Evolutionary conservation across 2,797 vertebrate genomes (phyloP), one percentile per base, ranked within the genome.

Genomic region (Erpetoichthys calabaricus): DNA sequence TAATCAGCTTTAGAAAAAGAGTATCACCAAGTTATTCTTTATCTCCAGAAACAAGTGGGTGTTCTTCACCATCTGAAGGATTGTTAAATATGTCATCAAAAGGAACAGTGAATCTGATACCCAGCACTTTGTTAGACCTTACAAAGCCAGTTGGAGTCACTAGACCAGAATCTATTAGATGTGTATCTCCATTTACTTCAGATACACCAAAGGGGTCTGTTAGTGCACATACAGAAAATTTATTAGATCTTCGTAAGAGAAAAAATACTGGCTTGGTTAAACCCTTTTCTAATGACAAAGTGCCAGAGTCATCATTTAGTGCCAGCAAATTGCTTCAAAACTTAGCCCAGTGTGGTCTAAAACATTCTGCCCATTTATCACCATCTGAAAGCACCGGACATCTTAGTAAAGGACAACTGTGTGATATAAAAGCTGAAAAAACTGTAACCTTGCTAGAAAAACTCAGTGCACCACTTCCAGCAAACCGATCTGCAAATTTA

Each of bases 301-400:
- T 80, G 1, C 74, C 86, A 62, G 91, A 87, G 67, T 82, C 89
- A 0, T 81, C 87, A 42, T 99, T 99, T 68, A 97, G 92, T 63
- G 96, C 96, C 74, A 99, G 96, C 73, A 99, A 97, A 74, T 82
- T 99, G 67, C 80, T 99, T 76, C 94, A 98, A 66, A 97, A 98
- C 70, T 80, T 99, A 63, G 96, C 96, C 47, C 94, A 97, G 57
- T 97, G 91, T 47, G 94, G 94, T 60, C 76, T 81, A 69, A 83
- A 67, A 55, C 79, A 75, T 4, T 62, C 75, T 8, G 79, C 84
- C 6, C 70, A 81, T 25, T 81, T 84, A 42, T 77, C 84, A 5
- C 81, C 80, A 51, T 63, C 71, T 41, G 63, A 65, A 8, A 6
- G 57, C 50, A 58, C 56, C 6, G 62, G 61, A 54, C 69, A 72